These are phyloP conservation scores for Recurvirostra avosetta DNA, from an alignment of 2,113 vertebrate species.

Conservation along the genomic window DNA sequence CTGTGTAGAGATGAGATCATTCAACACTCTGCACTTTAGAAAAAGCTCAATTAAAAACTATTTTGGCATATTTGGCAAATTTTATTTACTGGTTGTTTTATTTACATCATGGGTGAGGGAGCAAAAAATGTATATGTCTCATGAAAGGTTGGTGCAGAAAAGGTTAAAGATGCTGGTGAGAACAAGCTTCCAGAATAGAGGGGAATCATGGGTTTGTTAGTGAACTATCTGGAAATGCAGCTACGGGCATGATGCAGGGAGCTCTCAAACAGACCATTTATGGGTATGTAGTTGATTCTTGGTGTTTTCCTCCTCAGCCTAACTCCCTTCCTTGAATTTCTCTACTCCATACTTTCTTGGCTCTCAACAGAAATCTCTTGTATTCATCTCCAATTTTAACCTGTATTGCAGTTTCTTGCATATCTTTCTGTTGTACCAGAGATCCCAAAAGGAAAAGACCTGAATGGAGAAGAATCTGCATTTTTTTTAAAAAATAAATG, in stretches of 20 bases:
- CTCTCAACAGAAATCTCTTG: neutral
- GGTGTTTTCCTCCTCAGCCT: neutral
- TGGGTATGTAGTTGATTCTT: neutral
- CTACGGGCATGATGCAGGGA: neutral
- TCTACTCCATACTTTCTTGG: neutral
- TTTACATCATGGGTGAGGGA: neutral
- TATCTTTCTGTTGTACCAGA: neutral
- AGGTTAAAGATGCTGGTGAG: neutral
- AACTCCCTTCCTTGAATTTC: neutral
- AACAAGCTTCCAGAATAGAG: neutral
- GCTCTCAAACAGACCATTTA: neutral
- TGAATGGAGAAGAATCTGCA: neutral
- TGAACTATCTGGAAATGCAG: neutral
- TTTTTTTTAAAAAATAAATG: neutral
- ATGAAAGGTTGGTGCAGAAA: neutral
- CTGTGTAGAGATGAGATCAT: neutral
- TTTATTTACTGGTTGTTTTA: neutral
- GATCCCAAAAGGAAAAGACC: neutral
- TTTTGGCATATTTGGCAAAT: neutral
- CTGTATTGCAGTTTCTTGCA: neutral
- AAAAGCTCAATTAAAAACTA: accelerated
- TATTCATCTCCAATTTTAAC: neutral
- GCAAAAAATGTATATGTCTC: neutral
- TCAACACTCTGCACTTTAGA: neutral
- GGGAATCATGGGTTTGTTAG: accelerated